Conservation (phyloP, 2,888 invertebrate species). For the Leptogaster cylindrica region DNA sequence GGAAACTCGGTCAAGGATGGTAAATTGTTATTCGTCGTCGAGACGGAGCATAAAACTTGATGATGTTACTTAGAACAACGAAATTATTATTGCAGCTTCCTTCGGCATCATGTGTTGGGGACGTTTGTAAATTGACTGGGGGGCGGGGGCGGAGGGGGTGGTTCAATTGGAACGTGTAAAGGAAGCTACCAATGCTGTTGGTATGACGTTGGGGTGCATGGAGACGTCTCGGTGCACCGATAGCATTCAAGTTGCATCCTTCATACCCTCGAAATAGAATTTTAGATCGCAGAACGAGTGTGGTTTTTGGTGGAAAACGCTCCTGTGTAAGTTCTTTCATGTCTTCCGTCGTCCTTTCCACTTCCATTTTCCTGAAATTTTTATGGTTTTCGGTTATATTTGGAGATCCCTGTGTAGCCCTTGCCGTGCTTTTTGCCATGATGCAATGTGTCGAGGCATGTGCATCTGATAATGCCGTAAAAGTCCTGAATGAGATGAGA, state of each 20-base stretch:
- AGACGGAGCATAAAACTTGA: constrained; percentile 46
- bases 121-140: constrained; percentile 8
- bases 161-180: not conserved
- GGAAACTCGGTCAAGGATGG: constrained; percentile 47
- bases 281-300: constrained; percentile 24
- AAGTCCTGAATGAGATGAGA: constrained; percentile 33
- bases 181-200: not conserved
- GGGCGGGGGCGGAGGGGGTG: no score
- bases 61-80: constrained; percentile 46
- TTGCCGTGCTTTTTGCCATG: constrained; percentile 1
- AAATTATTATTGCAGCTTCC: constrained; percentile 46
- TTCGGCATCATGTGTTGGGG: not conserved
- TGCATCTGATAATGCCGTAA: constrained; percentile 38
- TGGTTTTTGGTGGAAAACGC: constrained; percentile 18
- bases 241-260: constrained; percentile 30
- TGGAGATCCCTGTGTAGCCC: constrained; percentile 17
- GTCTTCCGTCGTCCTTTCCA: constrained; percentile 3
- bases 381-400: constrained; percentile 30
- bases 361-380: constrained; percentile 16
- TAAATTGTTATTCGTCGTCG: constrained; percentile 47
- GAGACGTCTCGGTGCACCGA: constrained; percentile 3
- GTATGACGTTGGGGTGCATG: not conserved
- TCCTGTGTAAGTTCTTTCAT: constrained; percentile 5
- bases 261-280: constrained; percentile 23
- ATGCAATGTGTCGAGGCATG: constrained; percentile 29